phyloP scores from a whole-genome alignment of 2,888 invertebrate species.

The Hyposoter didymator region DNA sequence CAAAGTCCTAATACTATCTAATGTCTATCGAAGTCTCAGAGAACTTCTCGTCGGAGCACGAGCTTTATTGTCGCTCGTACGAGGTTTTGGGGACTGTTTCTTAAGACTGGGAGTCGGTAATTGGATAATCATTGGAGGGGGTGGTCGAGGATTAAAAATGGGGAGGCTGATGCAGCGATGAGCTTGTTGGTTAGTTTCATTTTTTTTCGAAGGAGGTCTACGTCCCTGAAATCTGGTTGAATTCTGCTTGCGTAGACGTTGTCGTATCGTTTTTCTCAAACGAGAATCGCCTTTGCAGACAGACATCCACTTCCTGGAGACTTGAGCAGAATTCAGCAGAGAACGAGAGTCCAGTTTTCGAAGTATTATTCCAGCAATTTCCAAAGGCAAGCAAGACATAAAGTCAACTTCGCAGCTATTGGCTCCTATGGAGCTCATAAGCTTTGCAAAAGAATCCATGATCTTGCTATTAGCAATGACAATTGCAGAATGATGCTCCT shows the following conservation, averaged over 20 bases:
- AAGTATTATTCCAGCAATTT: no score
- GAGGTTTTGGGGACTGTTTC: not conserved
- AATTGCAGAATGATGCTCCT: constrained; percentile 47
- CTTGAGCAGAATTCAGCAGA: constrained; percentile 17
- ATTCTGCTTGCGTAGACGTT: constrained; percentile 33
- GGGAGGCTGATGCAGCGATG: not conserved
- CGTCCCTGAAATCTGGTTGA: not conserved
- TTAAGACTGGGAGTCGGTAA: not conserved
- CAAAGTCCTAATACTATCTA: not conserved
- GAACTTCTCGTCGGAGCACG: constrained; percentile 28
- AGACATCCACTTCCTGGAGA: constrained; percentile 35
- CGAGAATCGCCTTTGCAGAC: constrained; percentile 35
- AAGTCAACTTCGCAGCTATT: constrained; percentile 14
- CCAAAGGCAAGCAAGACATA: constrained; percentile 18
- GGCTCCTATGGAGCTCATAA: constrained; percentile 36
- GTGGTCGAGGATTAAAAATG: not conserved
- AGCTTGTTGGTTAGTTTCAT: not conserved
- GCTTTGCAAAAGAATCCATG: constrained; percentile 44
- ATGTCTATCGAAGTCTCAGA: constrained; percentile 31
- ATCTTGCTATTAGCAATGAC: constrained; percentile 11
- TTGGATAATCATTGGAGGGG: not conserved
- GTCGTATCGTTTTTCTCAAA: constrained; percentile 35
- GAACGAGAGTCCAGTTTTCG: constrained; percentile 23
- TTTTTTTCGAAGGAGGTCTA: not conserved
- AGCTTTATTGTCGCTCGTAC: not conserved